Conservation (phyloP, 2,797 vertebrate genomes). For the Parauchenoglanis punctatus region DNA sequence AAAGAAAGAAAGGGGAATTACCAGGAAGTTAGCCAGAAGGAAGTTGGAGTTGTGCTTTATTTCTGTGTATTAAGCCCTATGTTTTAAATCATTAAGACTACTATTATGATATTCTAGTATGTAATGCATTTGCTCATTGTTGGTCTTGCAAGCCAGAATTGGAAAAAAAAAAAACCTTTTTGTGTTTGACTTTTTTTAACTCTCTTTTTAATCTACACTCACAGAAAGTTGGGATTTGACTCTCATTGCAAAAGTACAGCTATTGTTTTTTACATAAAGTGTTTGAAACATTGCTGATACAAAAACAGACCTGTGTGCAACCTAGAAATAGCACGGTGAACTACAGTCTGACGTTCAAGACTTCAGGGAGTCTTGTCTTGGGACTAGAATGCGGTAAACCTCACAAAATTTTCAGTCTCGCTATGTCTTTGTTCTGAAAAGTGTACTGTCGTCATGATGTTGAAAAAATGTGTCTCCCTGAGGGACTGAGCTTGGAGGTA, state of each 20-base stretch:
- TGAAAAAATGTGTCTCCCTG: neutral
- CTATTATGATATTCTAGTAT: neutral
- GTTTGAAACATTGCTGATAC: too few species aligned
- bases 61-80: neutral
- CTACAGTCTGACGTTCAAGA: neutral
- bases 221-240: neutral
- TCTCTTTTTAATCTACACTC: neutral
- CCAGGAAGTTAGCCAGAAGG: neutral
- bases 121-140: neutral
- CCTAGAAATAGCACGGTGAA: neutral
- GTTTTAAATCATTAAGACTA: neutral
- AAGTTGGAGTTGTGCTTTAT: neutral
- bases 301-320: neutral
- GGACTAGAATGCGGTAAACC: neutral
- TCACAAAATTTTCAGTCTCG: neutral
- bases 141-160: neutral
- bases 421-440: neutral
- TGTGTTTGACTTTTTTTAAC: neutral
- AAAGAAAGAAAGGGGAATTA: neutral
- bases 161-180: too few species aligned
- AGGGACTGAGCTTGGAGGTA: neutral
- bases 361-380: too few species aligned
- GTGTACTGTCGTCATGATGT: neutral
- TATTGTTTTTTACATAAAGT: neutral
- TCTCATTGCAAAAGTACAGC: neutral